phyloP scores from a whole-genome alignment of 2,113 vertebrate species.

The Chloebia gouldiae region DNA sequence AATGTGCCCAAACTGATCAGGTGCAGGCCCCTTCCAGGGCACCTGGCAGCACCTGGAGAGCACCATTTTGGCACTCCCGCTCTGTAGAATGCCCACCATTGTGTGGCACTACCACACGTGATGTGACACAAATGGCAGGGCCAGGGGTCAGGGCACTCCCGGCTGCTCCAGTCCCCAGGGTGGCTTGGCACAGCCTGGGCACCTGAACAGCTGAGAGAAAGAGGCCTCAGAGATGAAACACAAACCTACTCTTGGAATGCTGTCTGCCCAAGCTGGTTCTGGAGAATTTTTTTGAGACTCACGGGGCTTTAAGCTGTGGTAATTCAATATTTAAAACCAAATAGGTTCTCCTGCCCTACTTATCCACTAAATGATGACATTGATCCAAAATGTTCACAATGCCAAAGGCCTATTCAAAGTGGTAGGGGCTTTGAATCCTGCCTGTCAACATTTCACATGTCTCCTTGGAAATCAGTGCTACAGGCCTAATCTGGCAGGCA shows the following conservation, averaged over 20 bases:
- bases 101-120: background rate
- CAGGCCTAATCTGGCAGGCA: background rate
- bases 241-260: background rate
- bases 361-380: background rate
- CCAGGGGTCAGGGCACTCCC: background rate
- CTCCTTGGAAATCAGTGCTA: background rate
- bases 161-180: background rate
- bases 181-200: background rate
- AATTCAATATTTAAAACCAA: background rate
- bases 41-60: background rate
- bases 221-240: background rate
- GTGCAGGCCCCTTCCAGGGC: background rate
- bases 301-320: background rate
- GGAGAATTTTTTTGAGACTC: background rate
- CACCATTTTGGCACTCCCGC: too few relatives aligned
- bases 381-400: background rate
- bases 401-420: background rate
- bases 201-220: background rate
- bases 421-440: background rate
- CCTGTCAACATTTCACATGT: background rate
- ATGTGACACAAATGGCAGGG: fast-evolving
- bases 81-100: fast-evolving
- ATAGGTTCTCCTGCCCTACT: background rate
- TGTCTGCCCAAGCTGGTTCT: background rate
- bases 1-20: background rate